Conservation (phyloP, 2,113 vertebrate genomes). For the Gambusia holbrooki region DNA sequence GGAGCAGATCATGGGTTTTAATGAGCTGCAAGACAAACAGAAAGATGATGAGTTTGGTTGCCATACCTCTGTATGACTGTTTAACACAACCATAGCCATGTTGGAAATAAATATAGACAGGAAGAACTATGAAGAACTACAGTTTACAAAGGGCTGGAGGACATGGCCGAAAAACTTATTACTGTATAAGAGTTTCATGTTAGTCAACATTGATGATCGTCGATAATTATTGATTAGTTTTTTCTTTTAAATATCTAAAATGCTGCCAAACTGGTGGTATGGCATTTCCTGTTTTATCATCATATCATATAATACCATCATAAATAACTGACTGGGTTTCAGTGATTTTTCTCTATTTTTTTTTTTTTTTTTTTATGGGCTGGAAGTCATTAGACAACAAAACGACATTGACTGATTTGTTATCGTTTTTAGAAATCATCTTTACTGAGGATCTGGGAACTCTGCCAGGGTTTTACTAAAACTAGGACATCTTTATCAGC, state of each 20-base stretch:
- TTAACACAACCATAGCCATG: neutral
- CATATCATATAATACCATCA: neutral
- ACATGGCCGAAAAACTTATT: too few relatives aligned
- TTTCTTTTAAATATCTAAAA: too few relatives aligned
- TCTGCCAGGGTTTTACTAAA: slow-evolving; percentile 20
- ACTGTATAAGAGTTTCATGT: too few relatives aligned
- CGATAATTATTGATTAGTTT: too few relatives aligned
- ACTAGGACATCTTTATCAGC: slow-evolving; percentile 57
- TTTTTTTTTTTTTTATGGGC: neutral
- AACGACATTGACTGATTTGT: neutral
- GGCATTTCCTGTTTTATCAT: too few relatives aligned
- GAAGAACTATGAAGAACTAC: too few relatives aligned
- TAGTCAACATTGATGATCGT: too few relatives aligned
- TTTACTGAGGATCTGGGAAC: neutral
- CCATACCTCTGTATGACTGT: neutral
- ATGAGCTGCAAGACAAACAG: slow-evolving; percentile 84
- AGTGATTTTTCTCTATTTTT: neutral
- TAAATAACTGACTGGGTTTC: neutral
- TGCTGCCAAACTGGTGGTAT: too few relatives aligned
- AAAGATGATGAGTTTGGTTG: slow-evolving; percentile 19
- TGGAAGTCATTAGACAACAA: too few relatives aligned
- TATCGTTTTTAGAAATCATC: neutral
- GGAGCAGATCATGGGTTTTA: slow-evolving; percentile 92
- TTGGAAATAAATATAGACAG: neutral
- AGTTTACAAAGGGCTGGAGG: too few relatives aligned